Conservation (phyloP, 2,888 invertebrate species). For the Mechanitis messenoides region DNA sequence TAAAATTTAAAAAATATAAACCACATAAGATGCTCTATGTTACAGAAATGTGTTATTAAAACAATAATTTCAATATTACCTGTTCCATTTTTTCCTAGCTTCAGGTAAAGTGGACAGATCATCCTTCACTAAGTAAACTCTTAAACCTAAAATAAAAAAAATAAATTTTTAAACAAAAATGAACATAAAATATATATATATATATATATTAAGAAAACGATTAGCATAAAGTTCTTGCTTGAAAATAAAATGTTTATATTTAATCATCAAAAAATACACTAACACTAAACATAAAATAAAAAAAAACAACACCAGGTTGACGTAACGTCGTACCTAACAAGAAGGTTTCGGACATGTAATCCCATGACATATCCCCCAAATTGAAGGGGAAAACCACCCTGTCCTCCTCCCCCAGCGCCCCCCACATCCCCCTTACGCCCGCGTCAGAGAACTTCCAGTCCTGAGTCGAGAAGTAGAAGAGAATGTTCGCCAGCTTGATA, state of each 20-base stretch:
- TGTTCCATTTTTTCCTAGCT: conserved; percentile 78
- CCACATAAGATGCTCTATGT: no score
- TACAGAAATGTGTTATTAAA: no score
- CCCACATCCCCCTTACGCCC: conserved; percentile 78
- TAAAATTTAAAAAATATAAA: no score
- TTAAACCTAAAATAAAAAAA: conserved; percentile 73
- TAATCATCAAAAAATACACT: neutral
- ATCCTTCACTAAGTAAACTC: conserved; percentile 88
- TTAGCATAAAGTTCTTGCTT: no score
- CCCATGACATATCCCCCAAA: conserved; percentile 85
- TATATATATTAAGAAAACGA: no score
- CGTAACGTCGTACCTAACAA: conserved; percentile 45
- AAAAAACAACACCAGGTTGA: neutral
- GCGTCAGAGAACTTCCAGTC: conserved; percentile 84
- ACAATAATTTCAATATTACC: conserved; percentile 42
- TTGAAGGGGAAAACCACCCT: conserved; percentile 82
- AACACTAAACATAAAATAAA: no score
- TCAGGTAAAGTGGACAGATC: conserved; percentile 83
- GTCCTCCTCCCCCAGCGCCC: conserved; percentile 75
- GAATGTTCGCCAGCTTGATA: conserved; percentile 82
- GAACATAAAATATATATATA: no score
- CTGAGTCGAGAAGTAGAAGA: conserved; percentile 87
- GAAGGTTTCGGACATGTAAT: conserved; percentile 63
- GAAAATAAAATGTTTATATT: no score
- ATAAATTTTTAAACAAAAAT: conserved; percentile 16